phyloP scores from a whole-genome alignment of 2,797 vertebrate genomes.

The Falco peregrinus region DNA sequence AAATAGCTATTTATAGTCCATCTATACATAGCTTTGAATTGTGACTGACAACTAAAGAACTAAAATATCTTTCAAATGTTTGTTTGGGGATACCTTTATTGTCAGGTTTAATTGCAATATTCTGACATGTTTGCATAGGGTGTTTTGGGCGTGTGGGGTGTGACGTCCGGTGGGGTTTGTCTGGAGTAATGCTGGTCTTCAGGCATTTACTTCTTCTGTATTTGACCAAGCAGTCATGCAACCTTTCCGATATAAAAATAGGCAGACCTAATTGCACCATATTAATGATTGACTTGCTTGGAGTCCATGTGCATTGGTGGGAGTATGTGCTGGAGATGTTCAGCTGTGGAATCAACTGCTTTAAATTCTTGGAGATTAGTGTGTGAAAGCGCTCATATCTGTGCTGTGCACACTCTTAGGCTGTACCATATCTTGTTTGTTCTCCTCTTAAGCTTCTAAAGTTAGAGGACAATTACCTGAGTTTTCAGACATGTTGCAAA shows the following conservation, averaged over 20 bases:
- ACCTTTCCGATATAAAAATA: conserved; percentile 6
- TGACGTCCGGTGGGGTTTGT: background rate
- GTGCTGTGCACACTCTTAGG: background rate
- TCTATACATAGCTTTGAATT: background rate
- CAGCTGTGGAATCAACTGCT: background rate
- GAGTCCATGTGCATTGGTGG: background rate
- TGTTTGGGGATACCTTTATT: background rate
- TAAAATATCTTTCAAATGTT: background rate
- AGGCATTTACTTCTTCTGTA: background rate
- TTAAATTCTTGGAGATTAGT: background rate
- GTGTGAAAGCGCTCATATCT: fast-evolving
- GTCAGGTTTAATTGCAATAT: background rate
- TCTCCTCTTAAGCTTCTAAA: background rate
- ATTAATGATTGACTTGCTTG: conserved; percentile 36
- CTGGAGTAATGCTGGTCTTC: background rate
- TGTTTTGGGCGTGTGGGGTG: fast-evolving
- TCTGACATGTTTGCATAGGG: background rate
- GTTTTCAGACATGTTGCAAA: background rate
- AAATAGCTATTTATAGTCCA: background rate
- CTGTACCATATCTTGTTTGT: background rate
- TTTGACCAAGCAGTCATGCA: background rate
- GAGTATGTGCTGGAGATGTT: background rate
- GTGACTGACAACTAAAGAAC: background rate
- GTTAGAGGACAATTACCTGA: background rate
- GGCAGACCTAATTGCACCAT: background rate